Evolutionary conservation across 2,113 vertebrate genomes (phyloP), one percentile per base, ranked within the genome.

Genomic region (Protomyctophum bolini): DNA sequence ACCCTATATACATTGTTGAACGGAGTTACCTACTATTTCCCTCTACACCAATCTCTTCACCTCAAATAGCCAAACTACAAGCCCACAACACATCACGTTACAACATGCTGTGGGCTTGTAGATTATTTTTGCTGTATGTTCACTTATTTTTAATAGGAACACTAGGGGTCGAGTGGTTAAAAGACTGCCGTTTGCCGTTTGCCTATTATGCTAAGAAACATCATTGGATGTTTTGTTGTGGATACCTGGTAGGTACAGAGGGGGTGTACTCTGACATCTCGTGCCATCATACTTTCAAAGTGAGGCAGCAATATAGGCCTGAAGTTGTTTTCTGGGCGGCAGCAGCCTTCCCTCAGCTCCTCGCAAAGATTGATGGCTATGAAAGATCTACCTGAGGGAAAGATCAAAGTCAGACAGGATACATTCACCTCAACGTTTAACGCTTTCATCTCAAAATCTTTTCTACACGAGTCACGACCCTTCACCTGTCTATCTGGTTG

Each of bases 341-440:
- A 75, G 73, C 84, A 81, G 83, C 82, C 73, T 83, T 68, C 80
- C 76, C 48, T 74, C 73, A 84, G 80, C 75, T 85, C 71, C 75
- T 33, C 56, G 78, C 75, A 72, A 69, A 89, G 88, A 92, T 73
- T 89, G 89, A 91, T 87, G 83, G 83, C 83, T 81, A 76, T 79
- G 77, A 82, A 76, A 83, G 88, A 8, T 82, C 55, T 84, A 91
- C 89, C 90, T 90, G 87, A 89, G 82, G 85, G 86, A 51, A 72
- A 91, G 86, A 93, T 93, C 90, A 94, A 93, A 93, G 92, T 78
- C 74, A 73, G 75, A 81, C 81, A 85, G 80, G 83, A 90, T 75
- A 81, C 76, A 75, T 79, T 84, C 28, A 75, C 88, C 79, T 88
- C 81, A 49, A 68, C 33, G 11, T 89, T 91, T 88, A 91, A 91